Evolutionary conservation across 1,140 invertebrate species (phyloP).

Genomic region (Drosophila tristis): DNA sequence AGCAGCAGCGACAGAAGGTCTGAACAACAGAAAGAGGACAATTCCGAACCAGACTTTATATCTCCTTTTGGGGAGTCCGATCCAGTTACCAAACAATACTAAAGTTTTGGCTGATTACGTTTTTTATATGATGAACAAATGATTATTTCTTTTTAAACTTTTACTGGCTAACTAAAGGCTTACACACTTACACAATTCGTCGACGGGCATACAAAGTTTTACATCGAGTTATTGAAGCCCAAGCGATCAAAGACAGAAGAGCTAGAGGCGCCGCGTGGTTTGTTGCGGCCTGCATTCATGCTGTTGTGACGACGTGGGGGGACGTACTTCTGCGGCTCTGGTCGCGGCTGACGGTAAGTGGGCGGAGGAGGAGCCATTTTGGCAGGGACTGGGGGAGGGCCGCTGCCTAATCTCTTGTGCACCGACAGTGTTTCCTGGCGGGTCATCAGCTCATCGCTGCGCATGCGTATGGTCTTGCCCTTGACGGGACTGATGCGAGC

Average conservation of each 20-base stretch:
- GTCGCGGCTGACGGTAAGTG: slow-evolving; percentile 18
- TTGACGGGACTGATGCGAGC: slow-evolving; percentile 64
- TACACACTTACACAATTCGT: slow-evolving; percentile 41
- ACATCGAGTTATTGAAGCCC: slow-evolving; percentile 74
- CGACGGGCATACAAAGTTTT: slow-evolving; percentile 24
- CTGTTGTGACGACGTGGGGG: slow-evolving; percentile 42
- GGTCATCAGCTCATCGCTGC: slow-evolving; percentile 72
- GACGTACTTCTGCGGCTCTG: slow-evolving; percentile 24
- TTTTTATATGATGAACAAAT: neutral
- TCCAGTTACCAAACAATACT: no score
- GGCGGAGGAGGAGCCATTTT: slow-evolving; percentile 14
- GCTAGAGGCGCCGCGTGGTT: slow-evolving; percentile 40
- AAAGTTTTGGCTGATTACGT: no score
- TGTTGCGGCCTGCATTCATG: slow-evolving; percentile 50
- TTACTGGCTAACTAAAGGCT: slow-evolving; percentile 43
- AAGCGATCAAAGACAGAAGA: slow-evolving; percentile 81
- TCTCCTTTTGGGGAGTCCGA: no score
- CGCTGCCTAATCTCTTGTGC: slow-evolving; percentile 62
- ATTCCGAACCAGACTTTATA: no score
- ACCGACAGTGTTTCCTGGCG: slow-evolving; percentile 69
- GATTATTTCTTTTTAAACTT: slow-evolving; percentile 34
- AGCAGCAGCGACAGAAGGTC: no score
- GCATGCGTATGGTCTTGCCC: slow-evolving; percentile 70
- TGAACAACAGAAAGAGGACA: no score
- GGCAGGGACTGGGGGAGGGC: neutral